Evolutionary conservation across 2,888 invertebrate species (phyloP).

Genomic region (Drosophila borborema): DNA sequence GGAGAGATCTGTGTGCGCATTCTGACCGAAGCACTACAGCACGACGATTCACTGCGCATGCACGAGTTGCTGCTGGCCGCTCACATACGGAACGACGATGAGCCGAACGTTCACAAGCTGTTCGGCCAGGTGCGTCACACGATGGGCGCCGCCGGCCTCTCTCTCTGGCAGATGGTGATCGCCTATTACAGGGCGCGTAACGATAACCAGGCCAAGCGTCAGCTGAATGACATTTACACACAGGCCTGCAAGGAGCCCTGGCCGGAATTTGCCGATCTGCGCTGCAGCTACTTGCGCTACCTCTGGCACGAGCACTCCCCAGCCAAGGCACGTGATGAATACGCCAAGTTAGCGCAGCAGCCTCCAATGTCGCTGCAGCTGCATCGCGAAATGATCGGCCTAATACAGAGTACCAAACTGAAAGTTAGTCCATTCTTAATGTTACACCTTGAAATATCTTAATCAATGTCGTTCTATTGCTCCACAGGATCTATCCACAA

Average conservation of each 20-base stretch:
- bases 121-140: constrained; percentile 83
- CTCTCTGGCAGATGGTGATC: constrained; percentile 79
- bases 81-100: constrained; percentile 84
- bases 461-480: constrained; percentile 72
- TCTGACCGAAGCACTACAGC: constrained; percentile 85
- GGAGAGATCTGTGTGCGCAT: constrained; percentile 60
- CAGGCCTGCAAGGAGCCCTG: constrained; percentile 72
- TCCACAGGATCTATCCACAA: constrained; percentile 80
- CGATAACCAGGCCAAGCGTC: constrained; percentile 65
- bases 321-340: constrained; percentile 87
- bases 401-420: constrained; percentile 82
- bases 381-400: constrained; percentile 87
- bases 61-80: constrained; percentile 86
- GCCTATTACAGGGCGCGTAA: constrained; percentile 75
- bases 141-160: constrained; percentile 63
- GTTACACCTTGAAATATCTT: background rate
- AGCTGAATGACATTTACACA: constrained; percentile 71
- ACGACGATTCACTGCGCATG: constrained; percentile 78
- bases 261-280: constrained; percentile 74
- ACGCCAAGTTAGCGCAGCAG: constrained; percentile 87
- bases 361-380: constrained; percentile 87
- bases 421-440: constrained; percentile 23
- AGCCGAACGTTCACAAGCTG: constrained; percentile 84
- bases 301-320: constrained; percentile 78
- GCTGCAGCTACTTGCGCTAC: constrained; percentile 75